These are phyloP conservation scores for zebrafish (Danio rerio) DNA, from an alignment of 2,113 vertebrate species.

Conservation along the genomic window GRCz12tu NC_133187.1:36490501-36491000, in stretches of 20 bases:
- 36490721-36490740: conserved; percentile 43
- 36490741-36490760: conserved; percentile 38
- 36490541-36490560: neutral
- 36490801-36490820: conserved; percentile 63
- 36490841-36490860: conserved; percentile 58
- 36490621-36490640: conserved; percentile 75
- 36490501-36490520: no score
- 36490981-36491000: conserved; percentile 52
- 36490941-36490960: conserved; percentile 60
- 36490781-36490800: conserved; percentile 53
- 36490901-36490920: conserved; percentile 61
- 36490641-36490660: conserved; percentile 67
- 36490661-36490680: conserved; percentile 78
- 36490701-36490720: conserved; percentile 70
- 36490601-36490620: conserved; percentile 68
- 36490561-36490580: conserved; percentile 2
- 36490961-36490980: conserved; percentile 43
- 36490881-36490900: conserved; percentile 64
- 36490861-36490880: conserved; percentile 56
- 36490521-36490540: neutral
- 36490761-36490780: conserved; percentile 57
- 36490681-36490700: conserved; percentile 78
- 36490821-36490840: conserved; percentile 59
- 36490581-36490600: conserved; percentile 48
- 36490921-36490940: conserved; percentile 55